Conservation (phyloP, 2,888 invertebrate genomes). For the Trachelus stipa region DNA sequence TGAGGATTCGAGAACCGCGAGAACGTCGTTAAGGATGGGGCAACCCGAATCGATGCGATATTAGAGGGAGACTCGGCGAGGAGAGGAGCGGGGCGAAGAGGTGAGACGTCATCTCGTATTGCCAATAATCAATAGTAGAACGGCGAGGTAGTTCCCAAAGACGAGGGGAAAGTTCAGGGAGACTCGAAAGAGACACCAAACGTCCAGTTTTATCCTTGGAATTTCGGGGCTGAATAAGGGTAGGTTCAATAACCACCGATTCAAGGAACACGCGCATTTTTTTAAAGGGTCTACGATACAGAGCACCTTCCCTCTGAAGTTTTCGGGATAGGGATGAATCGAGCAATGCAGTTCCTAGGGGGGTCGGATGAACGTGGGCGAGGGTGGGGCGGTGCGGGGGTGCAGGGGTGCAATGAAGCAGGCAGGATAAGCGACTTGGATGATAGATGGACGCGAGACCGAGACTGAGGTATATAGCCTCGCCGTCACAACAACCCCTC, state of each 20-base stretch:
- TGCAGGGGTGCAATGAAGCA: slow-evolving; percentile 13
- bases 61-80: slow-evolving; percentile 19
- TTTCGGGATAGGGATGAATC: background rate
- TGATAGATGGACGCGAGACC: slow-evolving; percentile 54
- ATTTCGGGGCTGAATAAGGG: background rate
- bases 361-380: background rate
- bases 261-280: background rate
- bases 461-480: slow-evolving; percentile 47
- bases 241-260: background rate
- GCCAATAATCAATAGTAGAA: slow-evolving; percentile 50
- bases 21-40: slow-evolving; percentile 17
- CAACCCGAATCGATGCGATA: slow-evolving; percentile 20
- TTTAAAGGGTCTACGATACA: background rate
- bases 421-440: slow-evolving; percentile 36
- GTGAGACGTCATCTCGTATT: slow-evolving; percentile 46
- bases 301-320: background rate
- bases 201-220: background rate
- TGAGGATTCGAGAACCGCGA: background rate
- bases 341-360: background rate
- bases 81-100: slow-evolving; percentile 24
- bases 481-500: slow-evolving; percentile 61
- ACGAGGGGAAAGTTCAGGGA: slow-evolving; percentile 24
- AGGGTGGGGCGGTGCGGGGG: slow-evolving; percentile 11
- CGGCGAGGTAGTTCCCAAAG: slow-evolving; percentile 35
- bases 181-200: slow-evolving; percentile 4